phyloP scores from a whole-genome alignment of 1,140 invertebrate species.

The Camponotus floridanus region DNA sequence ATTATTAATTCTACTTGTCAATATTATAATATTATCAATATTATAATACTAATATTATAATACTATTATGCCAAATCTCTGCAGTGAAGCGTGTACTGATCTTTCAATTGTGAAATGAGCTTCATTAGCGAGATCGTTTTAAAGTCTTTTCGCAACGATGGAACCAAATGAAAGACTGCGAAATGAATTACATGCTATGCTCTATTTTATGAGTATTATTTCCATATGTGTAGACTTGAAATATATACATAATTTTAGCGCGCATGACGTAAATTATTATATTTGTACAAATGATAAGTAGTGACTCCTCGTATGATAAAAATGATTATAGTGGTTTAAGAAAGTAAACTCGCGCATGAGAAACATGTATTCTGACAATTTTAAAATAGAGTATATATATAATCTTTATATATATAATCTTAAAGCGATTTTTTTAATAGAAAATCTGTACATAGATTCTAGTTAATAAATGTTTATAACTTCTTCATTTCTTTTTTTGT shows the following conservation, averaged over 20 bases:
- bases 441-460: conserved; percentile 37
- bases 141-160: not conserved
- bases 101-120: not conserved
- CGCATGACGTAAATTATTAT: conserved; percentile 21
- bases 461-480: conserved; percentile 20
- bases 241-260: conserved; percentile 1
- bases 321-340: not conserved
- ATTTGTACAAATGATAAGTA: conserved; percentile 24
- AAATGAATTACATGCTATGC: not conserved
- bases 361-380: not conserved
- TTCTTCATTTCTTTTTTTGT: not conserved
- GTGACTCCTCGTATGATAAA: not conserved
- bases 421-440: not conserved
- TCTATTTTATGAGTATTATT: not conserved
- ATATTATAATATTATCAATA: no score
- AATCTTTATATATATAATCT: conserved; percentile 10
- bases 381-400: not conserved
- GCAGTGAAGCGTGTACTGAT: not conserved
- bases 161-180: conserved; percentile 1
- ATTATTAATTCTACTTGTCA: conserved; percentile 18
- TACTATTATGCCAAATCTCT: not conserved
- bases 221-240: conserved; percentile 14
- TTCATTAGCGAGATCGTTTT: not conserved
- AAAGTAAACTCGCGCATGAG: not conserved
- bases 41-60: not conserved